These are phyloP conservation scores for Belgica antarctica DNA, from an alignment of 2,888 invertebrate species.

Conservation along the genomic window DNA sequence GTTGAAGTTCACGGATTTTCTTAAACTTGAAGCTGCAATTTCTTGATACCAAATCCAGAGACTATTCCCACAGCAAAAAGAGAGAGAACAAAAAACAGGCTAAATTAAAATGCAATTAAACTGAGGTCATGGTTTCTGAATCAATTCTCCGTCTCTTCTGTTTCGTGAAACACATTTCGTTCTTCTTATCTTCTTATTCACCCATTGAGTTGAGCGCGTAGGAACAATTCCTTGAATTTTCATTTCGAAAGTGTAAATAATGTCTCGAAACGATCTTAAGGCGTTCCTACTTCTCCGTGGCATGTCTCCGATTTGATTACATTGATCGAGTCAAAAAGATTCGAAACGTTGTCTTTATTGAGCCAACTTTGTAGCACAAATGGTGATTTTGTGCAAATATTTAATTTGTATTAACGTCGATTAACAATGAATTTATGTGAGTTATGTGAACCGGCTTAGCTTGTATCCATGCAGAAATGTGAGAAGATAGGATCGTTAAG, in stretches of 20 bases:
- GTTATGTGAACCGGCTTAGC: no score
- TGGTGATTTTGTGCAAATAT: neutral
- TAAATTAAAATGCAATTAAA: constrained; percentile 15
- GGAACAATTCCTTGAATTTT: neutral
- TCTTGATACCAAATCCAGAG: no score
- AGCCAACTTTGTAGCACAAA: neutral
- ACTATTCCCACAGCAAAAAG: no score
- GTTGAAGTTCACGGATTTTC: no score
- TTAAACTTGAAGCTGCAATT: neutral
- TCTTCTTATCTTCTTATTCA: neutral
- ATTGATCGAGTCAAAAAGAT: neutral
- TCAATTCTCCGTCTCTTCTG: neutral
- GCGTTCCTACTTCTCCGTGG: neutral
- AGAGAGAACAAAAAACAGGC: neutral
- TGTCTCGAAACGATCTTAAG: constrained; percentile 26
- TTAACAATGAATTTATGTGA: neutral
- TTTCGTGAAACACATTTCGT: neutral
- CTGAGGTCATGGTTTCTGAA: constrained; percentile 15
- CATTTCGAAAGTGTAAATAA: constrained; percentile 32
- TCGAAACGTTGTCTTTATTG: no score
- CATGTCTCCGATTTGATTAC: constrained; percentile 4
- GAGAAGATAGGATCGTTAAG: no score
- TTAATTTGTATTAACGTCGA: no score
- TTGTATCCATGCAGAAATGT: no score
- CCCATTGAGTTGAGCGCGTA: neutral